A percentile compares a stretch with the other conserved stretches of the same genome.
Conservation (phyloP, 2,113 vertebrate genomes). For the Calyptommatus sinebrachiatus region DNA sequence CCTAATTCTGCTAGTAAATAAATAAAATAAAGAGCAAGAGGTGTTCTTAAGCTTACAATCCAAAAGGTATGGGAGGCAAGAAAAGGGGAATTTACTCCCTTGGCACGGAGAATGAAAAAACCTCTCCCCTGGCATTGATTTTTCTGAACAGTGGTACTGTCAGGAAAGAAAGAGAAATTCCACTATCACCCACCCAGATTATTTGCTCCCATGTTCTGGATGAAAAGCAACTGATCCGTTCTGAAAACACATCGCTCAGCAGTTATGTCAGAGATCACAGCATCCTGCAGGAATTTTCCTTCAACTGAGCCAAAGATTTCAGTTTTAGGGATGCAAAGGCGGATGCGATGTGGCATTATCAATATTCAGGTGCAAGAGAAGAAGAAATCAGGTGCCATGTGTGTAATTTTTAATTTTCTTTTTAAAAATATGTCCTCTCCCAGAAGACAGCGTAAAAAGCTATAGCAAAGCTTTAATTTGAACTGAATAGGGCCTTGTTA, state of each 20-base stretch:
- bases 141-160: slow-evolving; percentile 13
- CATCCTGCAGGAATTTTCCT: background rate
- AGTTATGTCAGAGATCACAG: background rate
- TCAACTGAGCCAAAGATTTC: background rate
- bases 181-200: slow-evolving; percentile 56
- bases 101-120: too few relatives aligned
- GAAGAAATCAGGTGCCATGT: slow-evolving; percentile 27
- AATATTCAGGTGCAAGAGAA: background rate
- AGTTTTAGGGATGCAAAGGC: background rate
- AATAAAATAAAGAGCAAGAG: background rate
- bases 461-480: slow-evolving; percentile 49
- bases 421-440: slow-evolving; percentile 33
- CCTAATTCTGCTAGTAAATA: background rate
- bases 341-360: background rate
- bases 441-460: slow-evolving; percentile 44
- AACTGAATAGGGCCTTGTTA: slow-evolving; percentile 60
- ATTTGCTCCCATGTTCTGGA: slow-evolving; percentile 6
- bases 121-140: too few relatives aligned
- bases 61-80: too few relatives aligned
- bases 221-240: slow-evolving; percentile 31
- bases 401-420: background rate
- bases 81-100: background rate
- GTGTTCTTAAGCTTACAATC: background rate
- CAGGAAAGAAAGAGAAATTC: slow-evolving; percentile 59
- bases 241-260: slow-evolving; percentile 41